Evolutionary conservation across 2,113 vertebrate species (phyloP).

Genomic region (Notothenia rossii): DNA sequence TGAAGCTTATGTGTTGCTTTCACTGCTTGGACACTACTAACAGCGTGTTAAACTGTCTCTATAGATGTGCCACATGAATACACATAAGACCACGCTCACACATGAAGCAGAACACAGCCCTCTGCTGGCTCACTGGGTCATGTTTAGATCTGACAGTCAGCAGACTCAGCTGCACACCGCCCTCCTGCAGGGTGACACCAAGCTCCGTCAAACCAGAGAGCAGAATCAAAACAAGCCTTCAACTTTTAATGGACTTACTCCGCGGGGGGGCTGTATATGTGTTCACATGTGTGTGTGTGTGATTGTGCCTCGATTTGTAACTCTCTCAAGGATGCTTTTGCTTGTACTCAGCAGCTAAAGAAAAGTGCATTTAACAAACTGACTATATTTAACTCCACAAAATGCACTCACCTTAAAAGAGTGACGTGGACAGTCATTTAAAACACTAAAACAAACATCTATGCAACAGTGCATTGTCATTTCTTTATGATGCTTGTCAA

Average conservation of each 20-base stretch:
- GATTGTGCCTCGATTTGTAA: neutral
- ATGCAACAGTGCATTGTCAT: neutral
- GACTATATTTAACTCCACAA: neutral
- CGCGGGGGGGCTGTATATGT: conserved; percentile 10
- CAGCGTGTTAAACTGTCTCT: neutral
- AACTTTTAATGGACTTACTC: conserved; percentile 54
- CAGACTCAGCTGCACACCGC: conserved; percentile 18
- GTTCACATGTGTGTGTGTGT: conserved; percentile 2
- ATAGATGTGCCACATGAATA: neutral
- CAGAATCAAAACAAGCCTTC: conserved; percentile 54
- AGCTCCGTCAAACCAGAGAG: conserved; percentile 34
- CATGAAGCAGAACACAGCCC: neutral
- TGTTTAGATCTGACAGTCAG: conserved; percentile 1
- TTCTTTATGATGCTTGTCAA: neutral
- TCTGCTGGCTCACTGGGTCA: neutral
- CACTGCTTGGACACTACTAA: too few relatives aligned
- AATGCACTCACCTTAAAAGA: too few relatives aligned
- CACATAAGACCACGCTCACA: neutral
- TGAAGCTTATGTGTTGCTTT: neutral
- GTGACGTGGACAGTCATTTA: neutral
- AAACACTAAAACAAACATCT: neutral
- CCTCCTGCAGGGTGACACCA: conserved; percentile 46
- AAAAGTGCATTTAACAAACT: neutral
- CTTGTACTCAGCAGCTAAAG: neutral
- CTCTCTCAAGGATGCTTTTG: neutral